A percentile compares a stretch with the other conserved stretches of the same genome.
phyloP scores from a whole-genome alignment of 2,797 vertebrate species.

The Glyptemys insculpta region DNA sequence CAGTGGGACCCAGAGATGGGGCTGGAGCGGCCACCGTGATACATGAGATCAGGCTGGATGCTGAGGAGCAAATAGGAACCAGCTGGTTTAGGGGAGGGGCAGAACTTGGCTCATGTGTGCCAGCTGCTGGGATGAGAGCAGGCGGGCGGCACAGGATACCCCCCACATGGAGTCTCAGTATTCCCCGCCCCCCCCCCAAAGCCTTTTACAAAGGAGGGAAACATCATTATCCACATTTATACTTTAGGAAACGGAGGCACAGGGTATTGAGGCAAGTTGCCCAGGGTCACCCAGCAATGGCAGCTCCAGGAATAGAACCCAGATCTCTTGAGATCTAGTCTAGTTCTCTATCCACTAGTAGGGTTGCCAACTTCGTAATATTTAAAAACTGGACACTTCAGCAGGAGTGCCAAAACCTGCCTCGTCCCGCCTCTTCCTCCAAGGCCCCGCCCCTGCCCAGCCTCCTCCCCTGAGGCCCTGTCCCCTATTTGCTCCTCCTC shows the following conservation, averaged over 20 bases:
- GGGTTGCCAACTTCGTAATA: too few species aligned
- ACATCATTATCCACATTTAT: constrained; percentile 22
- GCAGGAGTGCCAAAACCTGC: too few species aligned
- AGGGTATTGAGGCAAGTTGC: constrained; percentile 41
- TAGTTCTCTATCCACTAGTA: not conserved
- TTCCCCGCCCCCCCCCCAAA: not conserved
- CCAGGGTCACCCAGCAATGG: not conserved
- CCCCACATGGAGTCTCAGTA: not conserved
- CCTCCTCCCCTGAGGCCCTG: too few species aligned
- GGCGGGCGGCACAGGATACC: not conserved
- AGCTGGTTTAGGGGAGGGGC: not conserved
- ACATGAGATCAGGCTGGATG: not conserved
- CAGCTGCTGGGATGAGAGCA: not conserved
- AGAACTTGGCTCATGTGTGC: not conserved
- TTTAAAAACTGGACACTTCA: too few species aligned
- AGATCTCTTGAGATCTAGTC: not conserved
- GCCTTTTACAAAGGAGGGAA: constrained; percentile 25
- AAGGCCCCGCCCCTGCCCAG: too few species aligned
- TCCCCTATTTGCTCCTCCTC: too few species aligned
- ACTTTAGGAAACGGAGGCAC: not conserved
- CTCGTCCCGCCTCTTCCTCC: too few species aligned
- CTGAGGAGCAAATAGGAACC: not conserved
- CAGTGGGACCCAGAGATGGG: not conserved
- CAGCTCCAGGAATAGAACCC: not conserved
- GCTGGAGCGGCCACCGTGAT: not conserved